These are phyloP conservation scores for Drosophila melanocephala DNA, from an alignment of 2,888 invertebrate species.

Conservation along the genomic window DNA sequence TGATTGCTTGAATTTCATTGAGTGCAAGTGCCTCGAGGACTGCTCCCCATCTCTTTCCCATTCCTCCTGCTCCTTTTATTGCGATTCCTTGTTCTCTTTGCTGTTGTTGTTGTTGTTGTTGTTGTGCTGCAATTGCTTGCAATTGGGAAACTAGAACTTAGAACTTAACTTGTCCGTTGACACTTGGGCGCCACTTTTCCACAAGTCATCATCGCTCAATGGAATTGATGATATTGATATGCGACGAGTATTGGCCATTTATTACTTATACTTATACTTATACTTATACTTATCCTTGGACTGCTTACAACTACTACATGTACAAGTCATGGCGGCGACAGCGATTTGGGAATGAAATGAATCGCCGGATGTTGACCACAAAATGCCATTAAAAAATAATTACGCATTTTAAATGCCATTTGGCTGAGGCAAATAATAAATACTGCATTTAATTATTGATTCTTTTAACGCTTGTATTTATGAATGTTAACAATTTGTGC, in stretches of 20 bases:
- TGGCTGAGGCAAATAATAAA: conserved; percentile 66
- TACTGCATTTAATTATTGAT: conserved; percentile 61
- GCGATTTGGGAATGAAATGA: conserved; percentile 53
- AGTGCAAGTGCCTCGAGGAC: conserved; percentile 38
- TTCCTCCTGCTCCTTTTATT: conserved; percentile 36
- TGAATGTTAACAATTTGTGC: not conserved
- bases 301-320: not conserved
- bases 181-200: conserved; percentile 67
- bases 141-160: conserved; percentile 48
- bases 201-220: conserved; percentile 71
- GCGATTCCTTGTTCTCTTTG: conserved; percentile 56
- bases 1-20: conserved; percentile 74
- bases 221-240: conserved; percentile 68
- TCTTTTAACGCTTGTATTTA: conserved; percentile 59
- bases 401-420: conserved; percentile 78
- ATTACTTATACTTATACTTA: conserved; percentile 12
- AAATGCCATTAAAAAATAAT: conserved; percentile 81
- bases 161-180: conserved; percentile 41
- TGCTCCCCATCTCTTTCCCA: not conserved
- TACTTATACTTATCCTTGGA: not conserved
- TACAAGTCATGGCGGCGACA: conserved; percentile 44
- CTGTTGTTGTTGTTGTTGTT: conserved; percentile 16
- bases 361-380: conserved; percentile 75
- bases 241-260: conserved; percentile 53
- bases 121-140: conserved; percentile 74